A percentile compares a stretch with the other conserved stretches of the same genome.
phyloP scores from a whole-genome alignment of 2,113 vertebrate genomes.

The Anoura caudifer region DNA sequence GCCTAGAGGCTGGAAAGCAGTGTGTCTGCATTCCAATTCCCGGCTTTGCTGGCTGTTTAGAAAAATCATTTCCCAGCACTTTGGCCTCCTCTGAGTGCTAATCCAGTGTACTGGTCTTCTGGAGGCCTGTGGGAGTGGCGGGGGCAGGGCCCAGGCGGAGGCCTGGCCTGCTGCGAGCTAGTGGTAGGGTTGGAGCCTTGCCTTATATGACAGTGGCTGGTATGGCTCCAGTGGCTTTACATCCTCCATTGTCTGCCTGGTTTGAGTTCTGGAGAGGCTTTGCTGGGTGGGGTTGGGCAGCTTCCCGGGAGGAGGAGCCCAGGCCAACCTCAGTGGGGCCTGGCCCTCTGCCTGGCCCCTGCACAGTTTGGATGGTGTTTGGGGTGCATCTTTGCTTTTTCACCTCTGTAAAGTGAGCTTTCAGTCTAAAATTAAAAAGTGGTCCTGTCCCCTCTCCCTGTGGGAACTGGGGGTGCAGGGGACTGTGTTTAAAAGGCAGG shows the following conservation, averaged over 20 bases:
- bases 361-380: not conserved
- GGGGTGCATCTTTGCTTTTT: not conserved
- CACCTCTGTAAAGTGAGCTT: not conserved
- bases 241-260: not conserved
- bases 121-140: not conserved
- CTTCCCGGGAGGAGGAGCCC: not conserved
- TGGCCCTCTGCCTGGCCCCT: not conserved
- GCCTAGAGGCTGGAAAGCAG: not conserved
- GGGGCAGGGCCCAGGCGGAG: not conserved
- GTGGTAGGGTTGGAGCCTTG: not conserved
- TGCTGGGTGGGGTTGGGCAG: not conserved
- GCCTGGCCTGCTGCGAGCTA: not conserved
- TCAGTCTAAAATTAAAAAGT: not conserved
- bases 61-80: not conserved
- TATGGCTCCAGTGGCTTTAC: not conserved
- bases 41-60: not conserved
- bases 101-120: conserved; percentile 53
- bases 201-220: conserved; percentile 63
- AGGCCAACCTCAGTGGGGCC: not conserved
- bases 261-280: conserved; percentile 8
- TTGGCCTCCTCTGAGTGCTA: not conserved
- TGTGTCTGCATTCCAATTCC: not conserved
- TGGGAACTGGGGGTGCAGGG: not conserved
- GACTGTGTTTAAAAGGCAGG: not conserved
- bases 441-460: not conserved